Evolutionary conservation across 2,888 invertebrate species (phyloP).

Genomic region (Mesochorus sp.): DNA sequence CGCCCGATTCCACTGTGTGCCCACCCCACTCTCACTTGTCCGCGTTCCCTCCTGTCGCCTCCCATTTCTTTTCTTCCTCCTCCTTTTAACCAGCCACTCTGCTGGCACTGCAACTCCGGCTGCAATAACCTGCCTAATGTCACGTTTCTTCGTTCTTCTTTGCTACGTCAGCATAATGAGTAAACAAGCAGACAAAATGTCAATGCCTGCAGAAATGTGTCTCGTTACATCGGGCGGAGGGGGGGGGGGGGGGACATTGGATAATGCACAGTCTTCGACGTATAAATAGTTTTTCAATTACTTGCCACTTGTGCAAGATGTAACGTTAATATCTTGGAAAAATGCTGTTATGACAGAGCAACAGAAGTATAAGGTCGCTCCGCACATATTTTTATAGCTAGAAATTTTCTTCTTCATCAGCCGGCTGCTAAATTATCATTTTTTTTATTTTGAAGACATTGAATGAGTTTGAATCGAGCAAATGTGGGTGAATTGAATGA

Average conservation of each 20-base stretch:
- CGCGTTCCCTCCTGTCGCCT: constrained; percentile 18
- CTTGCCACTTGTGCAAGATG: too few relatives aligned
- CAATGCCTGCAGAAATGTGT: constrained; percentile 37
- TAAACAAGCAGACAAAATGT: constrained; percentile 39
- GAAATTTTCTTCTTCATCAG: too few relatives aligned
- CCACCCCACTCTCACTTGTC: constrained; percentile 20
- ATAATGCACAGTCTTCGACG: too few relatives aligned
- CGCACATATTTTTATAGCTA: too few relatives aligned
- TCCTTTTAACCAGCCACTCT: constrained; percentile 1
- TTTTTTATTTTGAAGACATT: too few relatives aligned
- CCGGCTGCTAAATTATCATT: too few relatives aligned
- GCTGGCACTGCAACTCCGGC: constrained; percentile 52
- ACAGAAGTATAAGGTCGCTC: too few relatives aligned
- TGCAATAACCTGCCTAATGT: constrained; percentile 47
- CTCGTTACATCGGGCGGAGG: background rate
- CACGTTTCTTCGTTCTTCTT: constrained; percentile 40
- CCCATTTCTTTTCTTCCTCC: background rate
- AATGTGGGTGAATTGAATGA: too few relatives aligned
- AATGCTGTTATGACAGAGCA: too few relatives aligned
- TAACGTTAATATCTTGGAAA: too few relatives aligned
- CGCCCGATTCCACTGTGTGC: background rate
- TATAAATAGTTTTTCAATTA: too few relatives aligned
- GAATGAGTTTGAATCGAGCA: too few relatives aligned
- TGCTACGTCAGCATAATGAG: constrained; percentile 45
- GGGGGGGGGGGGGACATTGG: constrained; percentile 42